These are phyloP conservation scores for Oasisia sp. DNA, from an alignment of 2,888 invertebrate species.

Conservation along the genomic window DNA sequence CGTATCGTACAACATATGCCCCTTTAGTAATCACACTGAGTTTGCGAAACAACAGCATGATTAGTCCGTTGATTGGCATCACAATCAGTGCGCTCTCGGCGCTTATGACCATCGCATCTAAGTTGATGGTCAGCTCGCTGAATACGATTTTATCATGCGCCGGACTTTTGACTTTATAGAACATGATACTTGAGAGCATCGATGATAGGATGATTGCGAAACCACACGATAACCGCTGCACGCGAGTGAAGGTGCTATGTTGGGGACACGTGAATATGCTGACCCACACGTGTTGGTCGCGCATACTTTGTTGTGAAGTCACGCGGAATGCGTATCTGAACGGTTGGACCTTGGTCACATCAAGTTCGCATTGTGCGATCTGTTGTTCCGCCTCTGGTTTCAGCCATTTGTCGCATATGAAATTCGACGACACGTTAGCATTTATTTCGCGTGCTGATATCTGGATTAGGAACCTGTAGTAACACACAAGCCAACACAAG, in stretches of 20 bases:
- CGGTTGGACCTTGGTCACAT: conserved; percentile 32
- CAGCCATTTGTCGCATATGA: conserved; percentile 55
- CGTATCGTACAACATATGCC: too few species aligned
- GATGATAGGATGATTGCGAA: conserved; percentile 53
- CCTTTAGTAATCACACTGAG: too few species aligned
- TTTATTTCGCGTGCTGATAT: conserved; percentile 51
- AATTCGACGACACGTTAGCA: conserved; percentile 48
- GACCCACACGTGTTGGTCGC: conserved; percentile 60
- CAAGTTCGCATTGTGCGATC: conserved; percentile 42
- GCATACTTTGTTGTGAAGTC: conserved; percentile 38
- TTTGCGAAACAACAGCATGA: too few species aligned
- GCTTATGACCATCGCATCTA: too few species aligned
- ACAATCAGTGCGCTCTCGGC: too few species aligned
- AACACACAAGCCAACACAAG: too few species aligned
- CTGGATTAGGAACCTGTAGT: conserved; percentile 52
- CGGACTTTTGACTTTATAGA: too few species aligned
- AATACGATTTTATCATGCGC: too few species aligned
- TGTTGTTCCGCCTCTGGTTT: conserved; percentile 45
- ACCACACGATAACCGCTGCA: conserved; percentile 58
- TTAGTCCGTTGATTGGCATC: too few species aligned
- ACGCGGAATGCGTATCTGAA: conserved; percentile 26
- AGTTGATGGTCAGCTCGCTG: too few species aligned
- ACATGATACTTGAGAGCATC: conserved; percentile 61
- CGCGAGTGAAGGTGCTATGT: conserved; percentile 55
- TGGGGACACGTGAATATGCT: conserved; percentile 58